These are phyloP conservation scores for Pagrus major DNA, from an alignment of 2,113 vertebrate genomes.

Conservation along the genomic window DNA sequence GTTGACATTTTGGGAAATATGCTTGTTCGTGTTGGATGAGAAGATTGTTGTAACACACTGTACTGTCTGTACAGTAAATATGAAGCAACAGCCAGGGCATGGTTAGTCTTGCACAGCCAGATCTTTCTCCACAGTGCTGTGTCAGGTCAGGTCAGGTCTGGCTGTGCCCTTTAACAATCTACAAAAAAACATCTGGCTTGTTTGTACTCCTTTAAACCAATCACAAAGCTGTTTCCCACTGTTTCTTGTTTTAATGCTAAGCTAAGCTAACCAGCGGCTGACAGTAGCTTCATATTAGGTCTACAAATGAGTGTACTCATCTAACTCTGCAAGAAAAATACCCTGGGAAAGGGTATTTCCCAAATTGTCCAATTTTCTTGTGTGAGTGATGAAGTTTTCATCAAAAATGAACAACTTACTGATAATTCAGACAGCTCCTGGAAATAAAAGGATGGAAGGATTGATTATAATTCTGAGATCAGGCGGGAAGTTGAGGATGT, in stretches of 20 bases:
- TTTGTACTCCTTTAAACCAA: too few relatives aligned
- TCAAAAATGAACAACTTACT: slow-evolving; percentile 79
- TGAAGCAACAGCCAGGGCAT: too few relatives aligned
- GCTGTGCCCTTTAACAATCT: too few relatives aligned
- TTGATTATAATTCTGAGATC: not conserved
- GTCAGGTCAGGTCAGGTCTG: too few relatives aligned
- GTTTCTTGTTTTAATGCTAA: not conserved
- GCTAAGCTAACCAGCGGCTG: not conserved
- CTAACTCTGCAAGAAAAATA: not conserved
- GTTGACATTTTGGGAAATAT: not conserved
- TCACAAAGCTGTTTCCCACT: not conserved
- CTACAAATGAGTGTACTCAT: not conserved
- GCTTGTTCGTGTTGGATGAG: too few relatives aligned
- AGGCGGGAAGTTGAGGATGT: not conserved
- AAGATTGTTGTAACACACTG: too few relatives aligned
- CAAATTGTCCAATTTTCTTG: not conserved
- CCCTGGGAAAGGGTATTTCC: not conserved
- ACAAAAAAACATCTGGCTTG: too few relatives aligned
- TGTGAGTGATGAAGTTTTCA: not conserved
- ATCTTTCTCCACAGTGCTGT: too few relatives aligned
- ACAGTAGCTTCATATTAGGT: not conserved
- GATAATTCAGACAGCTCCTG: slow-evolving; percentile 91
- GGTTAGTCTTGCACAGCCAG: too few relatives aligned
- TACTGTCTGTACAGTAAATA: too few relatives aligned
- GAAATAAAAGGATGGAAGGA: not conserved